Evolutionary conservation across 2,113 vertebrate species (phyloP).

Genomic region (Oncorhynchus gorbuscha): DNA sequence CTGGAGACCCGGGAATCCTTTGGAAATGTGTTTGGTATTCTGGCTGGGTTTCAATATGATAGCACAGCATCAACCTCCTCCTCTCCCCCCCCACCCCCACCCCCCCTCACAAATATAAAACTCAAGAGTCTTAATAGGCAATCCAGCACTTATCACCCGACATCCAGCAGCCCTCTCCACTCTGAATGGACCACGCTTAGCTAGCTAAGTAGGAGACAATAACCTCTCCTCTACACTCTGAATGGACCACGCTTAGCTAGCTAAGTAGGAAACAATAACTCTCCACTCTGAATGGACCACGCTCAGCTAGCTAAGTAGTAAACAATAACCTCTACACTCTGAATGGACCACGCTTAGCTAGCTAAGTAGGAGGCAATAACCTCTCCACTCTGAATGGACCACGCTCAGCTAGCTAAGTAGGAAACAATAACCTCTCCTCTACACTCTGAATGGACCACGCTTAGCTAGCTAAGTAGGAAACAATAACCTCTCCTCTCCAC

Average conservation of each 20-base stretch:
- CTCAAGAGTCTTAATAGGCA: conserved; percentile 35
- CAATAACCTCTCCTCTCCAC: too few species aligned
- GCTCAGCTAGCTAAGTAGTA: too few species aligned
- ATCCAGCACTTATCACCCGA: conserved; percentile 42
- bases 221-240: conserved; percentile 10
- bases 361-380: too few species aligned
- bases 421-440: too few species aligned
- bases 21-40: conserved; percentile 53
- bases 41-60: conserved; percentile 31
- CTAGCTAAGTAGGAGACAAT: conserved; percentile 43
- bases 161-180: conserved; percentile 20
- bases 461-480: too few species aligned
- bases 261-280: too few species aligned
- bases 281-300: too few species aligned
- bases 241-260: too few species aligned
- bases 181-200: conserved; percentile 12
- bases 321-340: conserved; percentile 6
- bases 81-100: not conserved
- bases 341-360: conserved; percentile 5
- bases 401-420: too few species aligned
- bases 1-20: conserved; percentile 47
- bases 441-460: too few species aligned
- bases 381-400: too few species aligned
- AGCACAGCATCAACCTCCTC: not conserved
- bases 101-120: conserved; percentile 3